phyloP scores from a whole-genome alignment of 2,888 invertebrate species.

The Bruchidius siliquastri region DNA sequence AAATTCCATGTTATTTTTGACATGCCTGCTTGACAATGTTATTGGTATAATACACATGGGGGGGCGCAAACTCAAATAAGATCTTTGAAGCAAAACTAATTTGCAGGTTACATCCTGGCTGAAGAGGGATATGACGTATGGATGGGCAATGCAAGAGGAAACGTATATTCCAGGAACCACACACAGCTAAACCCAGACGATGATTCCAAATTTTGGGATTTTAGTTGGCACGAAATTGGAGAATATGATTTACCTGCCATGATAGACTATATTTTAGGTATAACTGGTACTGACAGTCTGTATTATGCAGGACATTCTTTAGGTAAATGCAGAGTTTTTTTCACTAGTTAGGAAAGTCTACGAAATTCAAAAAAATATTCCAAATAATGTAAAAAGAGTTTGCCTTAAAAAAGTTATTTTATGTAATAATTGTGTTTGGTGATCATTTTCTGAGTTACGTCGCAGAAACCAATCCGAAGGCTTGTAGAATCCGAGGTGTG shows the following conservation, averaged over 20 bases:
- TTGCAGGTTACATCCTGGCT: slow-evolving; percentile 51
- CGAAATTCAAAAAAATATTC: too few species aligned
- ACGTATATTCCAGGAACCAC: slow-evolving; percentile 52
- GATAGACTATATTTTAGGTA: slow-evolving; percentile 60
- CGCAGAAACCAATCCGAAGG: too few species aligned
- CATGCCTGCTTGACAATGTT: too few species aligned
- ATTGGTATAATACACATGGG: too few species aligned
- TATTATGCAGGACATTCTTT: slow-evolving; percentile 75
- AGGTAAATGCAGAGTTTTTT: not conserved
- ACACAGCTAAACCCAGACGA: slow-evolving; percentile 35
- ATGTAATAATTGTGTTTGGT: too few species aligned
- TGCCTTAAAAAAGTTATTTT: too few species aligned
- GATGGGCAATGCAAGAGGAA: slow-evolving; percentile 60
- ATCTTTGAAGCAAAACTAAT: slow-evolving; percentile 44
- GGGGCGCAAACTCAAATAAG: too few species aligned
- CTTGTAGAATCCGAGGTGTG: too few species aligned
- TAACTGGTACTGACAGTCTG: slow-evolving; percentile 56
- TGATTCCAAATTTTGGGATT: slow-evolving; percentile 44
- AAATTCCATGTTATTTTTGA: too few species aligned
- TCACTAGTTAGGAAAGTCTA: too few species aligned
- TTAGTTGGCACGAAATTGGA: slow-evolving; percentile 69
- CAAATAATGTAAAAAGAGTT: too few species aligned
- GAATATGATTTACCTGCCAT: slow-evolving; percentile 69
- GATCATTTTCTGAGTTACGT: too few species aligned
- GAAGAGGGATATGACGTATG: slow-evolving; percentile 53